Percentiles rank a stretch among this genome's conserved stretches.
Evolutionary conservation across 2,797 vertebrate species (phyloP).

Genomic region (Sardinella longiceps): DNA sequence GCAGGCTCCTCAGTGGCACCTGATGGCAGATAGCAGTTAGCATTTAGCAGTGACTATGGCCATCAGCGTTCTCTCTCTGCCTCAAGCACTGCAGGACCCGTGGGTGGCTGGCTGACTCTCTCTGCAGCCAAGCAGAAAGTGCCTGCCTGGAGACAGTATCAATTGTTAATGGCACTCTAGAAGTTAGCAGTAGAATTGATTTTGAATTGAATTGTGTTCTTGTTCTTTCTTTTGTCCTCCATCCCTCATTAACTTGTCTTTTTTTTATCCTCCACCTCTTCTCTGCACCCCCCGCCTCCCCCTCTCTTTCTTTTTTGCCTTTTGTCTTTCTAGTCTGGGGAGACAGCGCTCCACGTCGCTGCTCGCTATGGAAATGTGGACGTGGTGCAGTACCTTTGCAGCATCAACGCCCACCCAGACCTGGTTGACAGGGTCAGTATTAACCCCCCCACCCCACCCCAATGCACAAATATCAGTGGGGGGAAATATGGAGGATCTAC

Average conservation of each 20-base stretch:
- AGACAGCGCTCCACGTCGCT: slow-evolving; percentile 93
- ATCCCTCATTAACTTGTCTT: slow-evolving; percentile 13
- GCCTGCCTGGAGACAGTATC: too few species aligned
- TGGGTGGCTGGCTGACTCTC: background rate
- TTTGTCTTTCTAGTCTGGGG: slow-evolving; percentile 83
- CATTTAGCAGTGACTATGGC: background rate
- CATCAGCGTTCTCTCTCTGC: background rate
- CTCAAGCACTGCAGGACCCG: background rate
- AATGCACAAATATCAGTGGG: background rate
- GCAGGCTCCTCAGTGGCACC: too few species aligned
- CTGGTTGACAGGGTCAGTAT: slow-evolving; percentile 89
- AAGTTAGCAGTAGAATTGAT: too few species aligned
- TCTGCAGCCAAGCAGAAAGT: background rate
- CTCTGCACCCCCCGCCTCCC: slow-evolving; percentile 40
- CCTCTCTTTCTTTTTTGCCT: background rate
- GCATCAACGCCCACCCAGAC: slow-evolving; percentile 86
- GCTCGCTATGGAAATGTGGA: slow-evolving; percentile 95
- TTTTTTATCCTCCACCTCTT: slow-evolving; percentile 37
- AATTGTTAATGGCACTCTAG: too few species aligned
- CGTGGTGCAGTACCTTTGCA: slow-evolving; percentile 92
- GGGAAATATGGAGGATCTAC: too few species aligned
- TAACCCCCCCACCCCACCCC: background rate
- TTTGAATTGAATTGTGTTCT: background rate
- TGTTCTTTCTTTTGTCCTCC: background rate
- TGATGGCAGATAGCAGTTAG: background rate